Conservation (phyloP, 2,113 vertebrate genomes). For the Toxostoma redivivum region DNA sequence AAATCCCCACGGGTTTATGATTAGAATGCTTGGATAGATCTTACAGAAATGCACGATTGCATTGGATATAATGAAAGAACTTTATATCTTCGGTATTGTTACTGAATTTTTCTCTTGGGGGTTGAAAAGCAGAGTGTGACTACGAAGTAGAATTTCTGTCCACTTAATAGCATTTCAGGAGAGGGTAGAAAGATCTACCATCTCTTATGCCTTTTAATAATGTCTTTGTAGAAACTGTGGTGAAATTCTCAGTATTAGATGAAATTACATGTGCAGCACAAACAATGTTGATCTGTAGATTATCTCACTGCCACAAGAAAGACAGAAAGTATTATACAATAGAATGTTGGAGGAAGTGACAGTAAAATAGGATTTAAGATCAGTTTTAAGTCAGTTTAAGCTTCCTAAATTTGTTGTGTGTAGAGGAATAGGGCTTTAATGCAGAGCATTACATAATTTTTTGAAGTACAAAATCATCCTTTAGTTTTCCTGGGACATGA, state of each 20-base stretch:
- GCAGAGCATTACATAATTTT: background rate
- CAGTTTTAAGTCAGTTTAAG: background rate
- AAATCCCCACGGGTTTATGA: background rate
- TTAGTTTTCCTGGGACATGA: background rate
- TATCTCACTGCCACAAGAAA: background rate
- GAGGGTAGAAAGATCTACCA: background rate
- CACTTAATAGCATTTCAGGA: background rate
- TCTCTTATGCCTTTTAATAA: background rate
- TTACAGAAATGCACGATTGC: background rate
- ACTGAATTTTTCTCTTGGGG: background rate
- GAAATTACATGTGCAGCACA: background rate
- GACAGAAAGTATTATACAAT: background rate
- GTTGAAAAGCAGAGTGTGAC: background rate
- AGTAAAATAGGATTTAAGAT: background rate
- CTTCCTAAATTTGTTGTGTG: background rate
- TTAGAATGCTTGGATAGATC: background rate
- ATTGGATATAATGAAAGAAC: background rate
- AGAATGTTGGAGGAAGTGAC: background rate
- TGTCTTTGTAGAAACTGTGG: background rate
- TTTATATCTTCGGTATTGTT: background rate
- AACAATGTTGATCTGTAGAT: background rate
- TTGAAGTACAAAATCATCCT: background rate
- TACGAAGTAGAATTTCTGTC: background rate
- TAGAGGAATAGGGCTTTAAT: background rate
- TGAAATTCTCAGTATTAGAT: background rate